Conservation (phyloP, 2,113 vertebrate species). For the Meles meles region DNA sequence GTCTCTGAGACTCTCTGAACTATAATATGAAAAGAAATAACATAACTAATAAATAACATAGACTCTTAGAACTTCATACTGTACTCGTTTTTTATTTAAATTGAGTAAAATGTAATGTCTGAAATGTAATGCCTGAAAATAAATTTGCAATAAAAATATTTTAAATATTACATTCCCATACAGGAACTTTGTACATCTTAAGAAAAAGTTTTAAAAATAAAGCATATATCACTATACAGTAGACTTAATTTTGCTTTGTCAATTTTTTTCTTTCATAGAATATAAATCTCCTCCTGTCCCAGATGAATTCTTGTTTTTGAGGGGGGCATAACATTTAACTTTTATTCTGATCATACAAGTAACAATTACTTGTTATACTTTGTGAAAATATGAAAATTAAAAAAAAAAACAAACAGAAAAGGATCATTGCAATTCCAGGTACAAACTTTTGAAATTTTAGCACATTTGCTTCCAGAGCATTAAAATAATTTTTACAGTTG, state of each 20-base stretch:
- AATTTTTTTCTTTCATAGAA: neutral
- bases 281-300: neutral
- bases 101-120: neutral
- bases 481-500: neutral
- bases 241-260: neutral
- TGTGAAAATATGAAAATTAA: neutral
- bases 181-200: neutral
- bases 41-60: neutral
- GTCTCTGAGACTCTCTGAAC: conserved; percentile 26
- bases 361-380: neutral
- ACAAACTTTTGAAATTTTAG: neutral
- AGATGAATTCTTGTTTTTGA: neutral
- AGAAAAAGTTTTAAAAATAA: neutral
- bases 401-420: neutral
- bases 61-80: neutral
- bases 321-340: neutral
- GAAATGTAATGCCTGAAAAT: neutral
- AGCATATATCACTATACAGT: neutral
- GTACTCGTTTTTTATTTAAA: neutral
- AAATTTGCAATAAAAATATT: neutral
- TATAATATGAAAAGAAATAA: conserved; percentile 61
- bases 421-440: neutral
- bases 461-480: neutral
- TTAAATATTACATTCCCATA: neutral
- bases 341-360: neutral